Evolutionary conservation across 2,888 invertebrate species (phyloP).

Genomic region (Gibbula magus): DNA sequence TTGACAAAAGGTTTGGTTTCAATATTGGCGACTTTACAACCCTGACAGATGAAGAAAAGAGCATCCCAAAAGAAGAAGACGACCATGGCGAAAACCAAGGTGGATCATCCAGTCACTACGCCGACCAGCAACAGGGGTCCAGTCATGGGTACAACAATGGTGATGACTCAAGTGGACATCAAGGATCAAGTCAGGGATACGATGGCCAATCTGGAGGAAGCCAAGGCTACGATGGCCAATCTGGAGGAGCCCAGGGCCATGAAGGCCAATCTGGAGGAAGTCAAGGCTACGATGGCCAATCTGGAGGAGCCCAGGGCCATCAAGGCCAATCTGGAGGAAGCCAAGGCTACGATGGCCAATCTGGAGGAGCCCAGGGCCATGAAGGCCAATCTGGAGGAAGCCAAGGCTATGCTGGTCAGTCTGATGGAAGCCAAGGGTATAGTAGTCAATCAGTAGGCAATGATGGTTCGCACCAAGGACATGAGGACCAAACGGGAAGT

Average conservation of each 20-base stretch:
- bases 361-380: background rate
- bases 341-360: background rate
- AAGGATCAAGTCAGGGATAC: background rate
- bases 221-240: background rate
- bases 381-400: background rate
- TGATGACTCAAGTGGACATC: background rate
- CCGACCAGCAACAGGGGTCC: background rate
- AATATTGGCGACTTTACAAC: background rate
- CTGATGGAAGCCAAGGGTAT: background rate
- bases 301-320: no score
- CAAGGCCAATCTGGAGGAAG: no score
- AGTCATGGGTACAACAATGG: background rate
- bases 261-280: no score
- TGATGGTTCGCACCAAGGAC: background rate
- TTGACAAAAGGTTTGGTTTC: background rate
- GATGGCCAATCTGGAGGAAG: background rate
- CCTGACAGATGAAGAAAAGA: background rate
- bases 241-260: background rate
- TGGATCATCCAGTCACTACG: background rate
- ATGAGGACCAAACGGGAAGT: background rate
- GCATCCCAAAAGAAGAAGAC: background rate
- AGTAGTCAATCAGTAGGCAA: background rate
- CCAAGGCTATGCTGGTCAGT: background rate
- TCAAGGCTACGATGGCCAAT: no score
- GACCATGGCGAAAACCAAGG: background rate